A percentile compares a stretch with the other conserved stretches of the same genome.
These are phyloP conservation scores for Neopelma chrysocephalum DNA, from an alignment of 2,797 vertebrate genomes.

Conservation along the genomic window DNA sequence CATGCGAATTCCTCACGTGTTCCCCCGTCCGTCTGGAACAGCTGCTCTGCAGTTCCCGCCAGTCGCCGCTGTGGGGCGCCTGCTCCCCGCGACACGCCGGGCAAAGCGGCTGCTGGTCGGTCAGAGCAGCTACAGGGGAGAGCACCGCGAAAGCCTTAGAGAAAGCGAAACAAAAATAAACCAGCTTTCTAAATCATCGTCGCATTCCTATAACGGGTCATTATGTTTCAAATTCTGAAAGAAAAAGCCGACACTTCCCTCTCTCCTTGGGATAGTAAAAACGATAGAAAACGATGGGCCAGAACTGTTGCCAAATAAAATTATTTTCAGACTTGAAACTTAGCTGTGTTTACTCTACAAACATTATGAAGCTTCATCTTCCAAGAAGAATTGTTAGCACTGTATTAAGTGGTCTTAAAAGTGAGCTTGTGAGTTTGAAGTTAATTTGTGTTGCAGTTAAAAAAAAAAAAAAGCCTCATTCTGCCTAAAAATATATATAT, in stretches of 20 bases:
- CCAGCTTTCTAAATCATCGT: not conserved
- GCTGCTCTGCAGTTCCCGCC: not conserved
- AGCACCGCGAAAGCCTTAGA: fast-evolving
- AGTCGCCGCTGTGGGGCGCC: not conserved
- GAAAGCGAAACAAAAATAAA: not conserved
- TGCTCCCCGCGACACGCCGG: not conserved
- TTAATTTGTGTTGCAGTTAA: not conserved
- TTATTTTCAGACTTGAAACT: not conserved
- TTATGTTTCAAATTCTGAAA: not conserved
- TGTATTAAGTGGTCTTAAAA: not conserved
- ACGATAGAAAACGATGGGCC: not conserved
- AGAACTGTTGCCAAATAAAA: not conserved
- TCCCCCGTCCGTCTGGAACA: fast-evolving
- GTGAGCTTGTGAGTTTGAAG: not conserved
- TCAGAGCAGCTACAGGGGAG: fast-evolving
- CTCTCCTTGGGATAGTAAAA: not conserved
- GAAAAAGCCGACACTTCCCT: not conserved
- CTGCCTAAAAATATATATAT: not conserved
- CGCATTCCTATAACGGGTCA: not conserved
- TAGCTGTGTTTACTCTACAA: not conserved
- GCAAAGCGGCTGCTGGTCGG: not conserved
- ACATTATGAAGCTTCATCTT: not conserved
- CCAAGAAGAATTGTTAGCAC: not conserved
- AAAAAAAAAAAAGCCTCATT: not conserved
- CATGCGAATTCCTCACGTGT: fast-evolving